These are phyloP conservation scores for Trichomalopsis sarcophagae DNA, from an alignment of 1,140 invertebrate genomes.

Conservation along the genomic window DNA sequence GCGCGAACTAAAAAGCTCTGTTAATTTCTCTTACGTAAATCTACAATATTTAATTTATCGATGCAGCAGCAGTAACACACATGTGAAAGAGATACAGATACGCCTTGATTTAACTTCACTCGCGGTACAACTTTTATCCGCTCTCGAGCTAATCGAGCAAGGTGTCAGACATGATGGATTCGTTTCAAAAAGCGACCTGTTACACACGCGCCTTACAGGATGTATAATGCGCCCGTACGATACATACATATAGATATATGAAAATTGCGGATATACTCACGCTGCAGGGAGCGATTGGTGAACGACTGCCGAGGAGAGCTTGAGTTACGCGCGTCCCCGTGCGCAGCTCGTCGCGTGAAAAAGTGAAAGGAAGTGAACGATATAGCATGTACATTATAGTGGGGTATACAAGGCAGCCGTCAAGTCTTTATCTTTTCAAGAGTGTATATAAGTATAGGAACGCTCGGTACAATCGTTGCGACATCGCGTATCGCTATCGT, in stretches of 20 bases:
- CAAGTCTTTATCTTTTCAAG: slow-evolving; percentile 26
- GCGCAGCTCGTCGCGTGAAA: not conserved
- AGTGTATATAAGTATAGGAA: not conserved
- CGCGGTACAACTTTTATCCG: not conserved
- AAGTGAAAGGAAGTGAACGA: slow-evolving; percentile 48
- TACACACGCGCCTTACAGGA: not conserved
- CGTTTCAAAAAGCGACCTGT: slow-evolving; percentile 8
- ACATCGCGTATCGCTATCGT: not conserved
- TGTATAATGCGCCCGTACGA: not conserved
- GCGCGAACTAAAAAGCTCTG: not conserved
- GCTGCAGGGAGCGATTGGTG: not conserved
- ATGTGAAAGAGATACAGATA: not conserved
- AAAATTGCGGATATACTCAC: slow-evolving; percentile 23
- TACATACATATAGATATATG: too few relatives aligned
- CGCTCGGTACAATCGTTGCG: not conserved
- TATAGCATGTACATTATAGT: not conserved
- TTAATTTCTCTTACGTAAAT: not conserved
- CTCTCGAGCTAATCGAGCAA: not conserved
- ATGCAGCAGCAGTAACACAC: not conserved
- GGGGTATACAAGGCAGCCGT: slow-evolving; percentile 20
- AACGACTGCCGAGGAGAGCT: slow-evolving; percentile 18
- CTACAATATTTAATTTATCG: not conserved
- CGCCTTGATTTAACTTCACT: not conserved
- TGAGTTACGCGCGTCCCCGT: not conserved
- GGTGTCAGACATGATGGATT: not conserved